Evolutionary conservation across 64 coral and sea anemone species (phyloP), one percentile per base, ranked within the genome.

Genomic region (Montipora capricornis): DNA sequence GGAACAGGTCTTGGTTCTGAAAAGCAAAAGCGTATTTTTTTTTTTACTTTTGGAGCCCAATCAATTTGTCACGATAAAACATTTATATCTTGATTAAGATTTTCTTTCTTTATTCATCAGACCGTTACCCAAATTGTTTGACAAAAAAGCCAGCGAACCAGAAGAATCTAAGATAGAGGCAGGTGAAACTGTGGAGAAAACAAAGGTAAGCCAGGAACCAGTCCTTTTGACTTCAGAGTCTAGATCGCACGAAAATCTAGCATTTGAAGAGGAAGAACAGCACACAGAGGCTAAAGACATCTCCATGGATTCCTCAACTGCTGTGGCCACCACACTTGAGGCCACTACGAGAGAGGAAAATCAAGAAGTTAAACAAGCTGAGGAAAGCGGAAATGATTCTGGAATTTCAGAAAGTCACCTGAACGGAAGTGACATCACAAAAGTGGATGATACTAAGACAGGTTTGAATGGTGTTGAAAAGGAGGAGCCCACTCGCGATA

Each of bases 181-280:
- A 37, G 84, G 45, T 44, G 16, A 20, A 15, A 20, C 44, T 48
- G 17, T 16, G 5, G 46, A 73, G 1, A 60, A 89, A 5, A 2
- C 22, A 8, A 50, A 59, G 20, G 52, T 14, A 19, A 14, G 2
- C 64, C 6, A 47, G 47, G 87, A 79, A 77, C 2, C 11, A 3
- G 52, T 5, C 11, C 49, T 51, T 45, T 76, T 61, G 8, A 58
- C 19, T 44, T 45, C 13, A 44, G 15, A 11, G 24, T 19, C 20
- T 14, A 22, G 16, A 9, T 89, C 87, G 20, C 76, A 77, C 49
- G 87, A 89, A 46, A 89, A 89, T 79, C 74, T 89, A 6, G 87
- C 87, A n/a, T 89, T 89, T 79, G 87, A 89, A 29, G 82, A 70
- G 4, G 82, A 86, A 49, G 64, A 70, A 20, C 68, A 70, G 19